Evolutionary conservation across 1,140 invertebrate genomes (phyloP).

Genomic region (Whitmania pigra): DNA sequence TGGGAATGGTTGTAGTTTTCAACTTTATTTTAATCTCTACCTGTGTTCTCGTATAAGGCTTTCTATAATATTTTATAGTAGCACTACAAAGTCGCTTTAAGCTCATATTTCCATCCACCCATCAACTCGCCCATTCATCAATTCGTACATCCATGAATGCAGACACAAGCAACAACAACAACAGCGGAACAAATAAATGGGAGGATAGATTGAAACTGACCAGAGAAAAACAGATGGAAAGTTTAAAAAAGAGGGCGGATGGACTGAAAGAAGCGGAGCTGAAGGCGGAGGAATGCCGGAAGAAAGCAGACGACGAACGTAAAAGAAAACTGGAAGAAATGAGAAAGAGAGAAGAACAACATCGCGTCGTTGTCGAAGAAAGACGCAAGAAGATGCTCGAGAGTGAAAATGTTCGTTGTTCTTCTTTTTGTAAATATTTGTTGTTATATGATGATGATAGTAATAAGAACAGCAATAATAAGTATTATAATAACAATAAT

Average conservation of each 20-base stretch:
- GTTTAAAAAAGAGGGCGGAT: background rate
- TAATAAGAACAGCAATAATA: too few relatives aligned
- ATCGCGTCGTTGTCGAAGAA: background rate
- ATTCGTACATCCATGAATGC: too few relatives aligned
- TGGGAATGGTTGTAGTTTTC: too few relatives aligned
- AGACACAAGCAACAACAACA: background rate
- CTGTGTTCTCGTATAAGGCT: too few relatives aligned
- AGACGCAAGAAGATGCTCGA: constrained; percentile 1
- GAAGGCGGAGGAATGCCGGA: constrained; percentile 2
- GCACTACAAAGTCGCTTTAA: too few relatives aligned
- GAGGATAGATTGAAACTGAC: background rate
- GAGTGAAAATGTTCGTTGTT: background rate
- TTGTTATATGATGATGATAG: too few relatives aligned
- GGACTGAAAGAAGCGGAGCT: background rate
- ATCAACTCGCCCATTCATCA: too few relatives aligned
- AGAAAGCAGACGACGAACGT: constrained; percentile 6
- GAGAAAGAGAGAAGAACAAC: constrained; percentile 7
- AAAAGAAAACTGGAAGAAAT: constrained; percentile 2
- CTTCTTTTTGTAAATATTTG: too few relatives aligned
- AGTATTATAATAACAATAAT: too few relatives aligned
- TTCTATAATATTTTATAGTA: too few relatives aligned
- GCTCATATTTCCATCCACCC: too few relatives aligned
- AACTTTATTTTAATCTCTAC: too few relatives aligned
- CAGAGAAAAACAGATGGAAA: constrained; percentile 10
- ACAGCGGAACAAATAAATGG: background rate